Evolutionary conservation across 1,140 invertebrate species (phyloP), one percentile per base, ranked within the genome.

Genomic region (Zaprionus nigranus): DNA sequence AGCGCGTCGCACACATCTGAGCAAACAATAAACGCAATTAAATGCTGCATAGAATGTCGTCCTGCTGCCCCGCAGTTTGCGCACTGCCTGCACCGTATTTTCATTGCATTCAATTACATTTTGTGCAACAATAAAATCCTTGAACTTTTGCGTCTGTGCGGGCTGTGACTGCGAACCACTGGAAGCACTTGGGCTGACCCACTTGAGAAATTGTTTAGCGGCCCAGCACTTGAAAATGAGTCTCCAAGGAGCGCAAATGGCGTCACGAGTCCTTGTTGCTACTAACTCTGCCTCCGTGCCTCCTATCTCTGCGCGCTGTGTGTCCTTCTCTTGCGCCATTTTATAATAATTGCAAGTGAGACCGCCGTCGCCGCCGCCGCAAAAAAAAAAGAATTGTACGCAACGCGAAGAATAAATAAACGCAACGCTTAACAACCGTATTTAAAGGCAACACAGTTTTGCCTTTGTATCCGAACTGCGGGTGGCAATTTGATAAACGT

Each of bases 201-300:
- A 87, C 83, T 87, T 87, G 81, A 87, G 84, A 82, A 65, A 78
- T 66, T 78, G 75, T 78, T 78, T 40, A 38, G 51, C 60, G 70
- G 81, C 84, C 85, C 74, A 88, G 81, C 71, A 78, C 83, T 87
- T 87, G 81, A 88, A 88, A 87, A 88, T 88, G 81, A 84, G 83
- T 87, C 83, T 87, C 83, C 74, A 84, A 87, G 85, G 83, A 87
- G 81, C 77, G 40, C 64, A 51, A 68, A 69, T 71, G 70, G 65
- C 79, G 64, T 65, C 79, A 78, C 78, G 65, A 74, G 59, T 69
- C 67, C 82, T 84, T 75, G 58, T 73, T 69, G 61, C 69, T 68
- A 67, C 63, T n/a, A 9, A 0, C 36, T 38, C 54, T 46, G 78
- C 64, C 34, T 5, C 26, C n/a, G 4, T 28, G 7, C 24, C 53